Evolutionary conservation across 2,113 vertebrate genomes (phyloP).

Genomic region (Pluvialis apricaria): DNA sequence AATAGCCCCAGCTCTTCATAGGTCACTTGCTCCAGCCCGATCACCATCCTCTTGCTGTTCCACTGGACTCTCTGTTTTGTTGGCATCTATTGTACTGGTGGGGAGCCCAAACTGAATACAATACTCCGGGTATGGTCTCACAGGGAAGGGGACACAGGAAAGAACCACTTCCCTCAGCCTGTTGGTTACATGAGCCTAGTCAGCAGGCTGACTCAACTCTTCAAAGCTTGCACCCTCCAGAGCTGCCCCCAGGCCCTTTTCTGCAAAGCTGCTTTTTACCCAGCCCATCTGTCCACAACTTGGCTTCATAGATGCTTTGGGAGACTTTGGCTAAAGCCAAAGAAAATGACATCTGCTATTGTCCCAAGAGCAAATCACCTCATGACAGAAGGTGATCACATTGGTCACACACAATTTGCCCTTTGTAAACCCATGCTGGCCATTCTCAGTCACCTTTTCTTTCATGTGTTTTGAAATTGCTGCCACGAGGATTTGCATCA

Average conservation of each 20-base stretch:
- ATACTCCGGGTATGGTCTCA: not conserved
- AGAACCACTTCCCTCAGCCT: not conserved
- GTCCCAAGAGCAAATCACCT: not conserved
- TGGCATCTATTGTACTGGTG: not conserved
- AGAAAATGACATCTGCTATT: not conserved
- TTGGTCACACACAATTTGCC: not conserved
- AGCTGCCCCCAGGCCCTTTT: not conserved
- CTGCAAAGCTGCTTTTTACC: not conserved
- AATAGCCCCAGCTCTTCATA: not conserved
- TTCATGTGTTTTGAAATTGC: not conserved
- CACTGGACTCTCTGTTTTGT: not conserved
- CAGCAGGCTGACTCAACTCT: not conserved
- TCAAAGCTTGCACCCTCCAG: not conserved
- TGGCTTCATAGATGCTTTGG: not conserved
- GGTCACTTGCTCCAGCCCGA: not conserved
- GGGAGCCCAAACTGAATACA: not conserved
- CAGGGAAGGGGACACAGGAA: not conserved
- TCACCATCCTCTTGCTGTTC: too few species aligned
- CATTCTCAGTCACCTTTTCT: not conserved
- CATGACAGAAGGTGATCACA: not conserved
- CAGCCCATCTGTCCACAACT: not conserved
- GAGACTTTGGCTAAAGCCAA: not conserved
- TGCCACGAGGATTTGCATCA: not conserved
- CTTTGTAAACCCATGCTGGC: not conserved
- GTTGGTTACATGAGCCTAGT: not conserved